A percentile compares a stretch with the other conserved stretches of the same genome.
Evolutionary conservation across 1,140 invertebrate species (phyloP).

Genomic region (Bactericera cockerelli): DNA sequence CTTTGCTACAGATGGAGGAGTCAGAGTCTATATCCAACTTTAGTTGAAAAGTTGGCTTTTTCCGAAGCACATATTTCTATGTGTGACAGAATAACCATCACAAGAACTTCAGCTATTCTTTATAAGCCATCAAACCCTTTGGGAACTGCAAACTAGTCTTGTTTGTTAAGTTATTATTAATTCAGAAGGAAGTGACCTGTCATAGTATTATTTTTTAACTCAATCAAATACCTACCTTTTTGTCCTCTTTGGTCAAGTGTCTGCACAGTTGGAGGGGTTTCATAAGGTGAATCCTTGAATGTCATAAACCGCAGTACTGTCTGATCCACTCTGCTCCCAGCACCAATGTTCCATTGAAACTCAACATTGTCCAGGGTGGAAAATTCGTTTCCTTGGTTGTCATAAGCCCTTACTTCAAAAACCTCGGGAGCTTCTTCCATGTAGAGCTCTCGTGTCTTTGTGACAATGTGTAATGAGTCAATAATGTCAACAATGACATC

Average conservation of each 20-base stretch:
- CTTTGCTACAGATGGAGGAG: too few relatives aligned
- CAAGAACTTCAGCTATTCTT: too few relatives aligned
- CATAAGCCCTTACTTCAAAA: constrained; percentile 78
- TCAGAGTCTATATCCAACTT: too few relatives aligned
- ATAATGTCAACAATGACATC: constrained; percentile 90
- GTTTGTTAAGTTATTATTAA: too few relatives aligned
- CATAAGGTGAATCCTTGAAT: constrained; percentile 78
- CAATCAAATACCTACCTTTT: too few relatives aligned
- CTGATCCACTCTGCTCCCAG: constrained; percentile 28
- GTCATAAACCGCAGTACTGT: constrained; percentile 55
- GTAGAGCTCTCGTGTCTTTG: constrained; percentile 81
- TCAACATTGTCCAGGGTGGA: constrained; percentile 79
- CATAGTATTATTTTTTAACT: too few relatives aligned
- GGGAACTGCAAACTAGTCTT: too few relatives aligned
- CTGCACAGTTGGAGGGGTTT: constrained; percentile 55
- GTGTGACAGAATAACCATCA: too few relatives aligned
- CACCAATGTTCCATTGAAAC: constrained; percentile 67
- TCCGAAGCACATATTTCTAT: too few relatives aligned
- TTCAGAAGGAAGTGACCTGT: too few relatives aligned
- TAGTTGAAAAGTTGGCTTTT: too few relatives aligned
- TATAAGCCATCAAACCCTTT: too few relatives aligned
- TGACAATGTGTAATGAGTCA: constrained; percentile 61
- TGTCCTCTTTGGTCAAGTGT: constrained; percentile 14
- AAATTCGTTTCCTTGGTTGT: constrained; percentile 87
- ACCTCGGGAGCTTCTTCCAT: constrained; percentile 93